Base-by-base conservation (phyloP, 2,888 invertebrate species). In the Caenorhabditis panamensis region DNA sequence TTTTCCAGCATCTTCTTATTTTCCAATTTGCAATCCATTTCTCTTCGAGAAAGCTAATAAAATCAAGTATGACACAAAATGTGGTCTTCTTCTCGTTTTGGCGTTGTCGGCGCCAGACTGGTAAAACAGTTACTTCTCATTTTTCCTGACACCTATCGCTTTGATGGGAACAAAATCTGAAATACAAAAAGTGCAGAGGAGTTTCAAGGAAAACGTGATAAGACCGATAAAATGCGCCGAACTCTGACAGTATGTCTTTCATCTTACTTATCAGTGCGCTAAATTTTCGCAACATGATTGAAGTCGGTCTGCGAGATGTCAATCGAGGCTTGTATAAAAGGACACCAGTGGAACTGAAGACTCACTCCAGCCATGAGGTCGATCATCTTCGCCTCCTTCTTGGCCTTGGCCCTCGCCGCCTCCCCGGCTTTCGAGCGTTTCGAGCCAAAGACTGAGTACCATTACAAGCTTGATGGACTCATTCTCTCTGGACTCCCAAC, bases 401-500 rank as follows among this genome's bases (percentile, higher is more conserved):
- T 84, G 61, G 84, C 80, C 26, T 75, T 83, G 61, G 84, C 85
- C 78, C 73, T 84, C 16, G 82, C 84, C 66, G 68, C 82, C 67
- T 41, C 76, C 36, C 75, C 73, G 28, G 76, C 62, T 41, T 71
- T 82, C 62, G 68, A 79, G 53, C 69, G 68, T 26, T 26, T 81
- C 41, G 51, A 75, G 51, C 62, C 80, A 41, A 67, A 80, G 37
- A 75, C 66, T 62, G 77, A 84, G 56, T 84, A 82, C 64, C 56
- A 54, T 36, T 84, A 72, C 76, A 69, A 78, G 9, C 77, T 79
- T 59, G 80, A 84, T 53, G 82, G 80, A 36, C 73, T 72, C 28
- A 37, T 84, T 41, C 66, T 79, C 49, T 78, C 84, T 44, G 84
- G 84, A 61, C 80, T 84, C 20, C 84, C 82, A 71, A 63, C 79